Conservation (phyloP, 2,888 invertebrate species). For the Stictocephala bisonia region DNA sequence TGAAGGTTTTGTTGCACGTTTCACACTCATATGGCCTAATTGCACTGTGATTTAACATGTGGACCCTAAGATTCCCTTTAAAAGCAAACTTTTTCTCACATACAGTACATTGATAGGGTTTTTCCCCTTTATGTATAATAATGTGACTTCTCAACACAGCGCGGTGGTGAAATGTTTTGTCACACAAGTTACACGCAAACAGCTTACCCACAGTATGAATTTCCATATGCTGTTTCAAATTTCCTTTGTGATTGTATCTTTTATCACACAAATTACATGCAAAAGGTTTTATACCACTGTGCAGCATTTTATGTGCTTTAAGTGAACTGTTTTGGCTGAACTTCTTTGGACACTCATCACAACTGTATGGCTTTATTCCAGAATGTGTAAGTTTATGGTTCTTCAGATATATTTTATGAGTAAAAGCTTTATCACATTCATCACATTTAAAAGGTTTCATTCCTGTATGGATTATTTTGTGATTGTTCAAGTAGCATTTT, state of each 20-base stretch:
- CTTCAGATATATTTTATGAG: neutral
- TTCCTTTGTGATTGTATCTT: conserved; percentile 6
- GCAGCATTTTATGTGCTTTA: conserved; percentile 30
- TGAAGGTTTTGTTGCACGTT: conserved; percentile 25
- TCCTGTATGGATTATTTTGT: conserved; percentile 9
- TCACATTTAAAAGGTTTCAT: conserved; percentile 34
- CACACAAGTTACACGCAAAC: conserved; percentile 34
- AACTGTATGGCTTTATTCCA: conserved; percentile 31
- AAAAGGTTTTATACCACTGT: conserved; percentile 35
- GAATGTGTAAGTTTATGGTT: conserved; percentile 26
- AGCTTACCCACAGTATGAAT: conserved; percentile 14
- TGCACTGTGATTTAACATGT: conserved; percentile 38
- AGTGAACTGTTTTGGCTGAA: conserved; percentile 28
- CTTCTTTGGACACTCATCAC: conserved; percentile 34
- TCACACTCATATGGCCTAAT: conserved; percentile 39
- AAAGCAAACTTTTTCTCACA: conserved; percentile 36
- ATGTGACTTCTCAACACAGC: conserved; percentile 24
- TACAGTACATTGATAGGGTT: conserved; percentile 17
- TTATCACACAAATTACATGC: conserved; percentile 28
- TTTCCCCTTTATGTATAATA: conserved; percentile 21
- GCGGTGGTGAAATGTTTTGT: conserved; percentile 7
- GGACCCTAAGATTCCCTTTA: conserved; percentile 25
- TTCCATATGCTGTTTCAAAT: conserved; percentile 8
- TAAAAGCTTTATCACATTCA: conserved; percentile 33
- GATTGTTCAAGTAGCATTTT: neutral